Conservation (phyloP, 2,888 invertebrate genomes). For the Lottia scabra region DNA sequence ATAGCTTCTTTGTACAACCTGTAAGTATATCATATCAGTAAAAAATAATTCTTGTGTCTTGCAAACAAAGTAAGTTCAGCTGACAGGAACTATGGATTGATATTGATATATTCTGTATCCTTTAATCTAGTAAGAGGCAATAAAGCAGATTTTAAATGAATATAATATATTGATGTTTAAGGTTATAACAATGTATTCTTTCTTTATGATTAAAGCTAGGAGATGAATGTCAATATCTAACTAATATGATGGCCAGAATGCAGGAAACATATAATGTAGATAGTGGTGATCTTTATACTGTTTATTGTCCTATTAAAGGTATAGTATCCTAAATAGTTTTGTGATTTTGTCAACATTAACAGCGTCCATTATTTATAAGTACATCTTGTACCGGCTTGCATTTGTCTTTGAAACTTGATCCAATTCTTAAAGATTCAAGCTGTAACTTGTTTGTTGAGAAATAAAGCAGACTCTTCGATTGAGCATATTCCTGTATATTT, state of each 20-base stretch:
- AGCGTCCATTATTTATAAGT: too few species aligned
- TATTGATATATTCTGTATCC: neutral
- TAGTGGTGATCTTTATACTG: slow-evolving; percentile 54
- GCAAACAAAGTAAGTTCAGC: neutral
- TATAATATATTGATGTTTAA: too few species aligned
- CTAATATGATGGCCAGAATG: slow-evolving; percentile 71
- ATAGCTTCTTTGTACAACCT: slow-evolving; percentile 78
- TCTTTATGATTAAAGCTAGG: slow-evolving; percentile 40
- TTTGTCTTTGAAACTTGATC: too few species aligned
- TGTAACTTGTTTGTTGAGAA: too few species aligned
- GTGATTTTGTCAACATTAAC: too few species aligned
- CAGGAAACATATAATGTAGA: slow-evolving; percentile 64
- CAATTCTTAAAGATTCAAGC: too few species aligned
- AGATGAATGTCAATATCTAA: slow-evolving; percentile 64
- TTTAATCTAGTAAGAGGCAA: too few species aligned
- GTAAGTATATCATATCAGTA: slow-evolving; percentile 69
- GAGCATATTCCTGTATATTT: too few species aligned
- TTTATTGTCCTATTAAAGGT: slow-evolving; percentile 63
- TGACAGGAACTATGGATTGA: neutral
- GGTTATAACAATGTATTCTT: too few species aligned
- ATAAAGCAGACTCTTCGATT: too few species aligned
- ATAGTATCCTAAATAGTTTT: slow-evolving; percentile 10
- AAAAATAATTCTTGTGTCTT: neutral
- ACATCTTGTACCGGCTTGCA: too few species aligned
- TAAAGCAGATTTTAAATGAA: too few species aligned